phyloP scores from a whole-genome alignment of 2,888 invertebrate species.

The Orchestes rusci region DNA sequence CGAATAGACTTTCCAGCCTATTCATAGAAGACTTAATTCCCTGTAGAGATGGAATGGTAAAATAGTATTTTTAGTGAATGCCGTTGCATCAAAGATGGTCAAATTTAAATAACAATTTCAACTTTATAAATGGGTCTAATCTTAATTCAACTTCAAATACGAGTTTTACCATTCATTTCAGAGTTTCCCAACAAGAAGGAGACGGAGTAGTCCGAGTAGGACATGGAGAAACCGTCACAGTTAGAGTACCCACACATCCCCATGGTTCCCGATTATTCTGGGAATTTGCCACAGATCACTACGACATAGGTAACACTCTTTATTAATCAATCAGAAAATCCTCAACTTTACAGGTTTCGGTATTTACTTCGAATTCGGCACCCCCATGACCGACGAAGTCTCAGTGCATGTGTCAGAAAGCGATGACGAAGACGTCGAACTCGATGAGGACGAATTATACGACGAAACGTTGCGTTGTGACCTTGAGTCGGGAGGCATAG shows the following conservation, averaged over 20 bases:
- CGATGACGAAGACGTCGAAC: constrained; percentile 75
- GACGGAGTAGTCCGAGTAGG: constrained; percentile 90
- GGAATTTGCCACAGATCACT: constrained; percentile 99
- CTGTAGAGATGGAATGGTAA: too few species aligned
- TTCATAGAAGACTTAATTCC: too few species aligned
- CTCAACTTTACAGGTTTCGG: constrained; percentile 78
- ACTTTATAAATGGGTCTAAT: too few species aligned
- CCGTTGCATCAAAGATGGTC: too few species aligned
- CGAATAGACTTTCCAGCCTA: too few species aligned
- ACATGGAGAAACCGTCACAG: constrained; percentile 95
- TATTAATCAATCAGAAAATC: too few species aligned
- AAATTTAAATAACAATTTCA: too few species aligned
- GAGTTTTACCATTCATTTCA: too few species aligned
- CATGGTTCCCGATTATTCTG: constrained; percentile 92
- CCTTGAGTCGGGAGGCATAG: constrained; percentile 50
- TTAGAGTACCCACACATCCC: constrained; percentile 93
- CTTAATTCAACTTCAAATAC: too few species aligned
- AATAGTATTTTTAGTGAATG: too few species aligned
- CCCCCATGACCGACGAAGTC: constrained; percentile 72
- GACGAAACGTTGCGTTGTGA: constrained; percentile 45
- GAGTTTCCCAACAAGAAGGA: constrained; percentile 45
- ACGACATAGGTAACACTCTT: constrained; percentile 73
- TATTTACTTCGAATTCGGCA: constrained; percentile 96
- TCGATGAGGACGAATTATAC: constrained; percentile 50
- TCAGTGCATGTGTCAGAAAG: constrained; percentile 96